Conservation (phyloP, 2,888 invertebrate genomes). For the Tenthredo amoena region DNA sequence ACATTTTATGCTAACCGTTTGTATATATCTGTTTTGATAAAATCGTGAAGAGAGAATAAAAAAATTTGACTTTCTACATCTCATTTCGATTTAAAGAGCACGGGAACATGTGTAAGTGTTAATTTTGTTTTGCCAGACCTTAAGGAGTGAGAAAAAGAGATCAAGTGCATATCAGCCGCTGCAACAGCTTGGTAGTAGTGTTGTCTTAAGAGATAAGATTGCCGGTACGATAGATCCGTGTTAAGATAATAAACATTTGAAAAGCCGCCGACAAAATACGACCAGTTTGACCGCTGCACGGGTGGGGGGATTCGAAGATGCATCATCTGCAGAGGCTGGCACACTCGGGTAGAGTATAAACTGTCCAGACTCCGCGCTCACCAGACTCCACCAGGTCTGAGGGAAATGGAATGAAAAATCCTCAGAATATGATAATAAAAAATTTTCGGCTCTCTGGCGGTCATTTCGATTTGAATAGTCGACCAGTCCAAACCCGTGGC, state of each 20-base stretch:
- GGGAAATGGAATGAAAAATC: slow-evolving; percentile 71
- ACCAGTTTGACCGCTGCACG: neutral
- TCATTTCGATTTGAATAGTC: slow-evolving; percentile 60
- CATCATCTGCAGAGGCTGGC: slow-evolving; percentile 21
- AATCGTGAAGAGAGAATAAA: neutral
- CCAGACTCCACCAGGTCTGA: slow-evolving; percentile 39
- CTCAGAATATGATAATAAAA: slow-evolving; percentile 70
- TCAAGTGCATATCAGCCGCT: slow-evolving; percentile 12
- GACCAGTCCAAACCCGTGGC: slow-evolving; percentile 11
- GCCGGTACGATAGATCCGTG: slow-evolving; percentile 42
- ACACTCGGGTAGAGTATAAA: slow-evolving; percentile 1
- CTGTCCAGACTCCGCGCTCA: slow-evolving; percentile 36
- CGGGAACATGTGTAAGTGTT: neutral
- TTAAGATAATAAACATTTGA: slow-evolving; percentile 20
- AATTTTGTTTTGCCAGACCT: neutral
- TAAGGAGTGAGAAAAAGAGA: slow-evolving; percentile 25
- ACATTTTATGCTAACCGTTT: neutral
- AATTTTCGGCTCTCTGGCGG: slow-evolving; percentile 54
- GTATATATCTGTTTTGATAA: neutral
- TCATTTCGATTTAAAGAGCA: neutral
- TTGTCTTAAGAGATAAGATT: slow-evolving; percentile 45
- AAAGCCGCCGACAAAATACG: slow-evolving; percentile 45
- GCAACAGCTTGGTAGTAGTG: neutral
- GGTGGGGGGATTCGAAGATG: slow-evolving; percentile 25
- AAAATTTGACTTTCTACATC: neutral